Conservation (phyloP, 2,888 invertebrate genomes). For the Mythimna albipuncta region DNA sequence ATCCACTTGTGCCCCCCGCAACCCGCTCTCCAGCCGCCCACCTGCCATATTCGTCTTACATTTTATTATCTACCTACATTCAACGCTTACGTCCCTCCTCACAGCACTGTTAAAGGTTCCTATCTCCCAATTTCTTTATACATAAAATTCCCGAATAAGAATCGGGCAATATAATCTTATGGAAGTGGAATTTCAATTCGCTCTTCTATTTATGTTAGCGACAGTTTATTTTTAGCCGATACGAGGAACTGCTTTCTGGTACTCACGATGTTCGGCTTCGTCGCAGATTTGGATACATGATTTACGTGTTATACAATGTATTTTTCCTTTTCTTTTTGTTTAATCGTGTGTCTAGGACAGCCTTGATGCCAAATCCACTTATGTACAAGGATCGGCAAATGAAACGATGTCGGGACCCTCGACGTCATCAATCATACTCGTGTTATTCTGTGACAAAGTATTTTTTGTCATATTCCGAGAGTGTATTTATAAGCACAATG, state of each 20-base stretch:
- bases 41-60: constrained; percentile 57
- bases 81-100: constrained; percentile 47
- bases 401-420: constrained; percentile 51
- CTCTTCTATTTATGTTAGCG: constrained; percentile 46
- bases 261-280: constrained; percentile 21
- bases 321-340: constrained; percentile 33
- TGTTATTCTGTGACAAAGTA: constrained; percentile 49
- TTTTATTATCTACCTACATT: constrained; percentile 57
- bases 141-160: constrained; percentile 56
- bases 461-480: constrained; percentile 44
- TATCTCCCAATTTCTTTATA: constrained; percentile 58
- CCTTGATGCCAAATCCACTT: constrained; percentile 55
- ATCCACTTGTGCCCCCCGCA: constrained; percentile 36
- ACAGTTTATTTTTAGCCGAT: constrained; percentile 54
- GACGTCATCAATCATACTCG: constrained; percentile 54
- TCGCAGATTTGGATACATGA: constrained; percentile 38
- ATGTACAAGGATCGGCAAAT: constrained; percentile 47
- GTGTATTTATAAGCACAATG: constrained; percentile 14
- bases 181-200: constrained; percentile 59
- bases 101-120: constrained; percentile 53
- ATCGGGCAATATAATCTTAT: constrained; percentile 57
- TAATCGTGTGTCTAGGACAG: constrained; percentile 44
- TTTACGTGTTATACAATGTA: constrained; percentile 26
- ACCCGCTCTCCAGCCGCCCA: constrained; percentile 43
- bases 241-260: constrained; percentile 31